Evolutionary conservation across 1,140 invertebrate species (phyloP).

Genomic region (Leptinotarsa lineolata): DNA sequence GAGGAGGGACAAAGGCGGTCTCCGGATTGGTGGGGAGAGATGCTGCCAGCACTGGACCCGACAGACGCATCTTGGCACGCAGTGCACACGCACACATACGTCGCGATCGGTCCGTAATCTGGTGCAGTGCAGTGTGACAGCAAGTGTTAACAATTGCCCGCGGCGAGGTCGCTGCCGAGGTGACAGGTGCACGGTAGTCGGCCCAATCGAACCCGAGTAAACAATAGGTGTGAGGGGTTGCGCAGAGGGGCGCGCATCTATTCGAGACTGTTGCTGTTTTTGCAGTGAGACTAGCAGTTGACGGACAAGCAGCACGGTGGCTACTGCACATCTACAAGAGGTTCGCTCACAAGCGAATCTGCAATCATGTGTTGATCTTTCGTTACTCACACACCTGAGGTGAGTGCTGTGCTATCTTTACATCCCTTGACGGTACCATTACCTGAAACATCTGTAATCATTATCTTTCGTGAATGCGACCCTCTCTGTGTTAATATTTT

Average conservation of each 20-base stretch:
- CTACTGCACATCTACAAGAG: constrained; percentile 54
- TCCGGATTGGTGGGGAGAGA: constrained; percentile 38
- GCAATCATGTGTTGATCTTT: constrained; percentile 53
- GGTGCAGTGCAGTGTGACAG: constrained; percentile 35
- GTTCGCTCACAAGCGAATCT: constrained; percentile 53
- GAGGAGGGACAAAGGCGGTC: constrained; percentile 44
- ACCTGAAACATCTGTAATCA: neutral
- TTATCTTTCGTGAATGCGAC: neutral
- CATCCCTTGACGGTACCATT: neutral
- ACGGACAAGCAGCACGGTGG: constrained; percentile 48
- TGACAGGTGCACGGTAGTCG: constrained; percentile 40
- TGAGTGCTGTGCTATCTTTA: constrained; percentile 42
- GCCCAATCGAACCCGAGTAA: constrained; percentile 46
- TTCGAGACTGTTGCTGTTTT: constrained; percentile 37
- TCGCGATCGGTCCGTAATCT: constrained; percentile 27
- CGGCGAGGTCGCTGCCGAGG: constrained; percentile 37
- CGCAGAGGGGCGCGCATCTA: constrained; percentile 48
- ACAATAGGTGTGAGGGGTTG: constrained; percentile 51
- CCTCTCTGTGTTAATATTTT: neutral
- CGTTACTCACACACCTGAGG: constrained; percentile 50
- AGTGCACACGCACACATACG: constrained; percentile 48
- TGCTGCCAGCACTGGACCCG: constrained; percentile 37
- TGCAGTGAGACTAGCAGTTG: constrained; percentile 47
- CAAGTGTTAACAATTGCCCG: constrained; percentile 39
- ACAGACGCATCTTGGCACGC: constrained; percentile 54